Evolutionary conservation across 2,888 invertebrate species (phyloP), one percentile per base, ranked within the genome.

Genomic region (Urechis unicinctus): DNA sequence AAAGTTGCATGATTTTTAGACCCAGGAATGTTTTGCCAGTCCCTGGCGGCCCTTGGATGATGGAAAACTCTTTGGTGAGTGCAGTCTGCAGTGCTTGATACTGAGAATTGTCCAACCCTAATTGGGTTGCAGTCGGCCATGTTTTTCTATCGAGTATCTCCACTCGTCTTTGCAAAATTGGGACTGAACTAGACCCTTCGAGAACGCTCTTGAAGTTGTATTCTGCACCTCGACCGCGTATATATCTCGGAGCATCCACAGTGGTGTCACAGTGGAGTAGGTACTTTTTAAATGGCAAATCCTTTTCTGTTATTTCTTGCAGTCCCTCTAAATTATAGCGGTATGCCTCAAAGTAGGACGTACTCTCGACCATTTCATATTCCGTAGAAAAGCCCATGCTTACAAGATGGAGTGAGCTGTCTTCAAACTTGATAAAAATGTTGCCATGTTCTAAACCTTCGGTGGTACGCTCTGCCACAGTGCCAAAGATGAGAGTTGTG

Each of bases 341-440:
- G 68, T 89, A 89, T 0, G 88, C 87, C 67, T 88, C 88, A 69
- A 89, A 88, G 72, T 86, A 90, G 0, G 86, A 84, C 55, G 84
- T 84, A 55, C 86, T 85, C 71, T 89, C 88, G 2, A 87, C 81
- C 86, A 89, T 86, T 1, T 53, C 36, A 31, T 55, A 24, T 51
- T n/a, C n/a, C n/a, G n/a, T n/a, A n/a, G n/a, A n/a, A n/a, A n/a
- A n/a, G n/a, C n/a, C n/a, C n/a, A n/a, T n/a, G n/a, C n/a, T n/a
- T n/a, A n/a, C n/a, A n/a, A n/a, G n/a, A n/a, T n/a, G n/a, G n/a
- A n/a, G n/a, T n/a, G n/a, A n/a, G n/a, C n/a, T 47, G 0, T 50
- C 49, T 1, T 44, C 21, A n/a, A 59, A 61, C 52, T 66, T 65
- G 41, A 66, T 56, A 36, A 53, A 51, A 29, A 67, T 72, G 71